These are phyloP conservation scores for Phyllotreta cruciferae DNA, from an alignment of 2,888 invertebrate species.

Conservation along the genomic window DNA sequence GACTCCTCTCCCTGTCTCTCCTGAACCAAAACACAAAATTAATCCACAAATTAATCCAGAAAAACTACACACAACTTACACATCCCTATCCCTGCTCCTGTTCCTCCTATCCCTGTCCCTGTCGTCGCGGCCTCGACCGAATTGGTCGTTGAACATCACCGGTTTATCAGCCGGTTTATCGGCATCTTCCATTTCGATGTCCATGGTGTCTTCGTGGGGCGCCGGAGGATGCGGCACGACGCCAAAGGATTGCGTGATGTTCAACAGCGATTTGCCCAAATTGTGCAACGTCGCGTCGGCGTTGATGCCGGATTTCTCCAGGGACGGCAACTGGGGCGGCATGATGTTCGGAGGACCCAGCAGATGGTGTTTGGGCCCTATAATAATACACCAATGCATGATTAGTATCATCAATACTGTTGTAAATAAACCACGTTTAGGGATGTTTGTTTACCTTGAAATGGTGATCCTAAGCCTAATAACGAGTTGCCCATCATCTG, in stretches of 20 bases:
- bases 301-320: constrained; percentile 39
- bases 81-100: constrained; percentile 45
- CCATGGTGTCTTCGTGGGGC: constrained; percentile 77
- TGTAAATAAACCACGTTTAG: not conserved
- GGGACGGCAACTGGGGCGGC: constrained; percentile 44
- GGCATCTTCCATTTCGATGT: constrained; percentile 76
- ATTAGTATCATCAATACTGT: not conserved
- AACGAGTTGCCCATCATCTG: constrained; percentile 59
- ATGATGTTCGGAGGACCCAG: constrained; percentile 47
- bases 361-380: constrained; percentile 16
- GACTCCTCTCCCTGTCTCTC: constrained; percentile 35
- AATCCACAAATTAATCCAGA: no score
- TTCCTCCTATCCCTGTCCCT: constrained; percentile 51
- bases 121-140: not conserved
- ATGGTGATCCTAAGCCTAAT: constrained; percentile 56
- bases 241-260: constrained; percentile 59
- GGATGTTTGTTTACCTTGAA: constrained; percentile 49
- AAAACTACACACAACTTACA: no score
- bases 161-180: constrained; percentile 47
- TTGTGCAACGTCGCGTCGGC: constrained; percentile 45
- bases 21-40: no score
- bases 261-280: constrained; percentile 55
- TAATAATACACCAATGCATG: not conserved
- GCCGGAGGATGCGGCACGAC: constrained; percentile 56
- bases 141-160: constrained; percentile 59